Evolutionary conservation across 2,888 invertebrate genomes (phyloP).

Genomic region (Pyrocoelia pectoralis): DNA sequence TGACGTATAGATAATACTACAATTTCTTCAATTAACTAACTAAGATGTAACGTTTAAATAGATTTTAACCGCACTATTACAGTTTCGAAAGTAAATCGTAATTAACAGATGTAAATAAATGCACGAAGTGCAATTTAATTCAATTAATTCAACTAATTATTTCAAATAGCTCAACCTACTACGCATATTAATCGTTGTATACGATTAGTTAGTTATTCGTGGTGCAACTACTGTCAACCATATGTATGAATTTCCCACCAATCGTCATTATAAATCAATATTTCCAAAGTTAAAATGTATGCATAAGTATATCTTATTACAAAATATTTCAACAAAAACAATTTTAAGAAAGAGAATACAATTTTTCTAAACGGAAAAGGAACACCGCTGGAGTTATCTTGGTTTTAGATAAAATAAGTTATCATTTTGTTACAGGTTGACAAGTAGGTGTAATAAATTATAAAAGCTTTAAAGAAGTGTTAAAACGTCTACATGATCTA

Average conservation of each 20-base stretch:
- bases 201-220: slow-evolving; percentile 42
- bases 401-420: slow-evolving; percentile 52
- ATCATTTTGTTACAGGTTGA: slow-evolving; percentile 53
- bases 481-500: slow-evolving; percentile 57
- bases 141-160: slow-evolving; percentile 42
- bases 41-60: neutral
- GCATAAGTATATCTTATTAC: too few relatives aligned
- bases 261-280: slow-evolving; percentile 30
- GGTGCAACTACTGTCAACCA: slow-evolving; percentile 30
- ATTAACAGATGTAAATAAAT: slow-evolving; percentile 28
- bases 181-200: slow-evolving; percentile 41
- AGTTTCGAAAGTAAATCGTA: slow-evolving; percentile 15
- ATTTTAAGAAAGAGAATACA: neutral
- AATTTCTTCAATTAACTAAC: neutral
- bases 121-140: slow-evolving; percentile 39
- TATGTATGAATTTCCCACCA: slow-evolving; percentile 32
- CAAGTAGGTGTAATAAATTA: slow-evolving; percentile 56
- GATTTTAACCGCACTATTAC: neutral
- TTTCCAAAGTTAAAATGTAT: slow-evolving; percentile 5
- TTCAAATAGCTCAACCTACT: slow-evolving; percentile 35
- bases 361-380: neutral
- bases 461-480: slow-evolving; percentile 57
- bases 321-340: neutral
- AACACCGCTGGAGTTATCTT: slow-evolving; percentile 12
- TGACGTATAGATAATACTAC: neutral